Conservation (phyloP, 2,797 vertebrate species). For the Merluccius polli region DNA sequence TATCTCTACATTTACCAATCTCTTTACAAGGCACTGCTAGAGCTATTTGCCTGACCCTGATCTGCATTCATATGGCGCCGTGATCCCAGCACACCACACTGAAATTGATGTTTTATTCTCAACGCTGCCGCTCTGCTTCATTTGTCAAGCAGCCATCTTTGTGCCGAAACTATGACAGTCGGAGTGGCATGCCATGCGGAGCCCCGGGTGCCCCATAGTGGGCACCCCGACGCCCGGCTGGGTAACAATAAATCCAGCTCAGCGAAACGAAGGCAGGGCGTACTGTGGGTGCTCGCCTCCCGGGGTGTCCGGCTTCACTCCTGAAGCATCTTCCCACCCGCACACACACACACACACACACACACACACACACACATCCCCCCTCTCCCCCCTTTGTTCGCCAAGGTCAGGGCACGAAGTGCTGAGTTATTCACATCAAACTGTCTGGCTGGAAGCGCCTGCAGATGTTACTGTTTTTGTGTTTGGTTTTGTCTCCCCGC, state of each 20-base stretch:
- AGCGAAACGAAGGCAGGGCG: constrained; percentile 66
- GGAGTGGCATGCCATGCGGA: constrained; percentile 63
- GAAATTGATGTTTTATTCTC: constrained; percentile 62
- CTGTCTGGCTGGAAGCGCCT: constrained; percentile 79
- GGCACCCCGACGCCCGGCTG: constrained; percentile 49
- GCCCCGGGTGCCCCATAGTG: constrained; percentile 53
- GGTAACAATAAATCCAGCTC: constrained; percentile 74
- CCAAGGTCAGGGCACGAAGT: constrained; percentile 84
- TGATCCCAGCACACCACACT: constrained; percentile 40
- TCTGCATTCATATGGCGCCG: constrained; percentile 65
- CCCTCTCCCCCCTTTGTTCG: constrained; percentile 79
- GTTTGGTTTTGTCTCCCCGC: constrained; percentile 68
- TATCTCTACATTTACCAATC: constrained; percentile 44
- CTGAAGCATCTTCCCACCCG: constrained; percentile 76
- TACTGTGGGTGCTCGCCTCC: constrained; percentile 77
- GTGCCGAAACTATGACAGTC: constrained; percentile 70
- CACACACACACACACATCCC: neutral
- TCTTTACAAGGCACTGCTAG: constrained; percentile 61
- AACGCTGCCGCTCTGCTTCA: constrained; percentile 41
- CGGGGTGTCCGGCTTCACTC: constrained; percentile 72
- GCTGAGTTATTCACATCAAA: constrained; percentile 89
- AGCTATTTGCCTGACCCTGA: constrained; percentile 63
- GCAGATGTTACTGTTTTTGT: constrained; percentile 83
- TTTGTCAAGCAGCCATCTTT: constrained; percentile 66
- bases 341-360: neutral